phyloP scores from a whole-genome alignment of 2,888 invertebrate genomes.

The Aphodius sticticus region DNA sequence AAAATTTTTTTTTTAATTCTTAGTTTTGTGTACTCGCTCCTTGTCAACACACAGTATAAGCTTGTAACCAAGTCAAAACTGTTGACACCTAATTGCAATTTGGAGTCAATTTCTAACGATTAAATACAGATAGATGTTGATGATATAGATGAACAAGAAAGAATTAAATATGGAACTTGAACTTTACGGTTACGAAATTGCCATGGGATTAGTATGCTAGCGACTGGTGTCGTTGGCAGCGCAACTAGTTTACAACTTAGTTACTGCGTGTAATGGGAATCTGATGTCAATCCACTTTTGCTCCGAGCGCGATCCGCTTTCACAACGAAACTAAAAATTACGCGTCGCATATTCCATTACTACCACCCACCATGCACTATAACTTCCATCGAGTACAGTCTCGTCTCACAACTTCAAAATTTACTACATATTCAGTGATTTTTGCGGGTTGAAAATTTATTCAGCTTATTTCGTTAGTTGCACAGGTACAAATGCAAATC shows the following conservation, averaged over 20 bases:
- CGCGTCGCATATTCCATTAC: background rate
- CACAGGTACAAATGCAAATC: too few species aligned
- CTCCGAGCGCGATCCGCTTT: background rate
- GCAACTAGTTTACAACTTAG: background rate
- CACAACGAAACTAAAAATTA: background rate
- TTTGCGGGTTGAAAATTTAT: too few species aligned
- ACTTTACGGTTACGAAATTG: background rate
- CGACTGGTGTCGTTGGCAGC: background rate
- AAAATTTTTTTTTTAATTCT: too few species aligned
- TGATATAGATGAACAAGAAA: background rate
- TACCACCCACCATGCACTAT: background rate
- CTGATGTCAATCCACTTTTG: background rate
- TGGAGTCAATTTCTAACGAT: background rate
- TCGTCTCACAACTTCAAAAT: background rate
- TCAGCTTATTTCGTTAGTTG: too few species aligned
- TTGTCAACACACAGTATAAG: too few species aligned
- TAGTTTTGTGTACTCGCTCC: too few species aligned
- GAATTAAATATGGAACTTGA: background rate
- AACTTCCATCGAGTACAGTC: background rate
- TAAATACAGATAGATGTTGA: background rate
- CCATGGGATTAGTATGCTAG: background rate
- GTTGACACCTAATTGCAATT: too few species aligned
- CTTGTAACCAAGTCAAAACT: too few species aligned
- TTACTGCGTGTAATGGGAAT: background rate
- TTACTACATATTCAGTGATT: background rate